phyloP scores from a whole-genome alignment of 2,113 vertebrate species.

The Hyperopisus bebe region DNA sequence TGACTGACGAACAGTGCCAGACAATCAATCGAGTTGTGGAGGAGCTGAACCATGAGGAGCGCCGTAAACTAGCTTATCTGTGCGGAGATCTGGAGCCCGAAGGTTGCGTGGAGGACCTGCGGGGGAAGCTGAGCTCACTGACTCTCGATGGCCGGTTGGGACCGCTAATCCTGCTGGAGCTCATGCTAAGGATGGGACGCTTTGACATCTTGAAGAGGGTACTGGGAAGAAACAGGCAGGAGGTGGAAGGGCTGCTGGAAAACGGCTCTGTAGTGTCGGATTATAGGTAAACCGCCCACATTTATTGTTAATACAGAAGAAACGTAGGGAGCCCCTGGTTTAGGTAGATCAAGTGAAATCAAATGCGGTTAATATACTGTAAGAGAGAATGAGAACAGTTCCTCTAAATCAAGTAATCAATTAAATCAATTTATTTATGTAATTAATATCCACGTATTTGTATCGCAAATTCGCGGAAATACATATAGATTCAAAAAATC shows the following conservation, averaged over 20 bases:
- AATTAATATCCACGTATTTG: not conserved
- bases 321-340: not conserved
- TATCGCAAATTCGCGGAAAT: not conserved
- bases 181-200: conserved; percentile 67
- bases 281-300: conserved; percentile 68
- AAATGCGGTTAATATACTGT: not conserved
- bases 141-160: not conserved
- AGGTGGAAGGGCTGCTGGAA: conserved; percentile 54
- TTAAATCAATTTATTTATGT: not conserved
- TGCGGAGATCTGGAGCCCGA: conserved; percentile 37
- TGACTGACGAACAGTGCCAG: conserved; percentile 15
- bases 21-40: conserved; percentile 42
- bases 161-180: conserved; percentile 53
- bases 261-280: conserved; percentile 50
- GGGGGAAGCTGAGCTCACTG: conserved; percentile 35
- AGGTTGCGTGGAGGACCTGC: conserved; percentile 13
- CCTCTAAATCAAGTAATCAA: not conserved
- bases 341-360: not conserved
- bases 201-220: conserved; percentile 74
- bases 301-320: not conserved
- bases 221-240: conserved; percentile 49
- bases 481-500: not conserved
- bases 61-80: conserved; percentile 43
- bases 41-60: conserved; percentile 45
- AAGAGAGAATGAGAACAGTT: not conserved